A percentile compares a stretch with the other conserved stretches of the same genome.
phyloP scores from a whole-genome alignment of 2,888 invertebrate species.

The Orthosia incerta region DNA sequence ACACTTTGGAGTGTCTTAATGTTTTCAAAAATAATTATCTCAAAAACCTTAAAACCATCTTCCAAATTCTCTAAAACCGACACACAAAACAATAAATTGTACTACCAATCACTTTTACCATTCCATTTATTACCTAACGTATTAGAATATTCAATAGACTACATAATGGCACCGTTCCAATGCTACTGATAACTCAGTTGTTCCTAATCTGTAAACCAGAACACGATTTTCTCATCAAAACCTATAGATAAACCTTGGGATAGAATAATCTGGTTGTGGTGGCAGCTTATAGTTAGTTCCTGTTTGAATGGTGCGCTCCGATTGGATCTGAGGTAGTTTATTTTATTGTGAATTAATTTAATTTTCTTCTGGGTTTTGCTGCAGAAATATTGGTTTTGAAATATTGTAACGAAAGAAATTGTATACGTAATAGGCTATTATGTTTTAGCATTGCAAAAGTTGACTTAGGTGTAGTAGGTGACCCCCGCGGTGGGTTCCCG shows the following conservation, averaged over 20 bases:
- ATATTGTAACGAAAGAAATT: too few relatives aligned
- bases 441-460: too few relatives aligned
- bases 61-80: neutral
- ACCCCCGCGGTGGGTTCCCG: too few relatives aligned
- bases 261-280: conserved; percentile 66
- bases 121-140: conserved; percentile 37
- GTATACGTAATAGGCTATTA: too few relatives aligned
- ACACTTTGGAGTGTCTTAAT: too few relatives aligned
- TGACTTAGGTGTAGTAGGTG: too few relatives aligned
- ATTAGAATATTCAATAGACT: conserved; percentile 65
- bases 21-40: too few relatives aligned
- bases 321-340: conserved; percentile 19
- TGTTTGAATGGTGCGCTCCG: conserved; percentile 53
- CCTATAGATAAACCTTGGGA: conserved; percentile 66
- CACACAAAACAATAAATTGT: conserved; percentile 39
- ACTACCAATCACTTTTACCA: conserved; percentile 33
- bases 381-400: neutral
- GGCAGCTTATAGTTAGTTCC: conserved; percentile 66
- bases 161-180: conserved; percentile 49
- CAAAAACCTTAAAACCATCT: neutral
- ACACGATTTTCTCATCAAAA: conserved; percentile 73
- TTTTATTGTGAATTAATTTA: neutral
- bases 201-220: conserved; percentile 66
- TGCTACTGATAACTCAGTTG: conserved; percentile 59
- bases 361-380: neutral